phyloP scores from a whole-genome alignment of 2,888 invertebrate genomes.

The Phytoseiulus persimilis region DNA sequence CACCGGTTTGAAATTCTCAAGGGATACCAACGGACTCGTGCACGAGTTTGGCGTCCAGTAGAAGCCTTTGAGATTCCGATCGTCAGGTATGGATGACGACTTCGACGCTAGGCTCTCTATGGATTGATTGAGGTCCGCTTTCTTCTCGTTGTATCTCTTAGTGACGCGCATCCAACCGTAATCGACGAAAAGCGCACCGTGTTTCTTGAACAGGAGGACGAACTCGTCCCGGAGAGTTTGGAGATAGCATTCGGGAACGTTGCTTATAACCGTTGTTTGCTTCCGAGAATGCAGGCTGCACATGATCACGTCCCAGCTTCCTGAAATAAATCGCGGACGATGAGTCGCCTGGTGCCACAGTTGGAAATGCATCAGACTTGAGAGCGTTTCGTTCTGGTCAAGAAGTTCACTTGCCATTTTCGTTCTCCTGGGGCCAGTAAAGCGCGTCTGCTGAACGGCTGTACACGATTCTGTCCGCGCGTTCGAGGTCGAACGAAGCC shows the following conservation, averaged over 20 bases:
- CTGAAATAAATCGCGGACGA: no score
- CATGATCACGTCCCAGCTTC: constrained; percentile 21
- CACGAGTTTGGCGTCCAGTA: neutral
- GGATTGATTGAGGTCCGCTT: neutral
- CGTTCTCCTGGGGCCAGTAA: neutral
- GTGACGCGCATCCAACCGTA: neutral
- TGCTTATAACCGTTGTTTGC: neutral
- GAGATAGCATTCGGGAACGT: neutral
- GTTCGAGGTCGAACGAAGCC: neutral
- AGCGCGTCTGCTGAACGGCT: constrained; percentile 10
- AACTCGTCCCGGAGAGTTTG: constrained; percentile 28
- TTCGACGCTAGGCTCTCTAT: neutral
- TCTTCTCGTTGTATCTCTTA: neutral
- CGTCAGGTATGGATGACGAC: neutral
- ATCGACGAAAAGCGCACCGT: constrained; percentile 26
- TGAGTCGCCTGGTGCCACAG: neutral
- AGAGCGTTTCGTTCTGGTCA: no score
- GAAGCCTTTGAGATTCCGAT: neutral
- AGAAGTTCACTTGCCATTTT: neutral
- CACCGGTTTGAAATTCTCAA: neutral
- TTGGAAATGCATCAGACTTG: no score
- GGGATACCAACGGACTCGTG: neutral
- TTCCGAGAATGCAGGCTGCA: neutral
- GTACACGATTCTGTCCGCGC: constrained; percentile 11
- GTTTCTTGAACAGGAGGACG: constrained; percentile 8